Evolutionary conservation across 2,888 invertebrate species (phyloP).

Genomic region (Microctonus hyperodae): DNA sequence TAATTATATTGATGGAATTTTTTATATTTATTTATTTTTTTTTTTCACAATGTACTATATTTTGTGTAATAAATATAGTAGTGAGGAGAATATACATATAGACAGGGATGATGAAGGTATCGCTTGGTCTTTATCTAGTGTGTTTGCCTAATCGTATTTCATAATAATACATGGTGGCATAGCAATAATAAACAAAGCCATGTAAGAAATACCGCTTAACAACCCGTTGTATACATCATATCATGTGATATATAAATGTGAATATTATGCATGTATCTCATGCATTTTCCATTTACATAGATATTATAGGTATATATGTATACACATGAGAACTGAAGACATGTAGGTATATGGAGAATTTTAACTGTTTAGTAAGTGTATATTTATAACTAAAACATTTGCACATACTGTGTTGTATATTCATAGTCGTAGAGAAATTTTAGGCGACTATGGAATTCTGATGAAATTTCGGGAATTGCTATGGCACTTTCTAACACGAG

Average conservation of each 20-base stretch:
- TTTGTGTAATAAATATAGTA: conserved; percentile 4
- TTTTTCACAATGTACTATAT: neutral
- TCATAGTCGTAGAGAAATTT: conserved; percentile 52
- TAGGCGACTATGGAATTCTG: conserved; percentile 59
- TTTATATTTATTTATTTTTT: neutral
- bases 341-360: conserved; percentile 18
- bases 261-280: conserved; percentile 24
- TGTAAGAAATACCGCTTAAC: conserved; percentile 57
- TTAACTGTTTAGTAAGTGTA: neutral
- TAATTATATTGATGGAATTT: neutral
- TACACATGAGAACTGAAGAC: conserved; percentile 18
- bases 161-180: conserved; percentile 52
- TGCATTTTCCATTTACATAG: conserved; percentile 36
- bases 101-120: conserved; percentile 19
- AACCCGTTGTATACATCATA: conserved; percentile 27
- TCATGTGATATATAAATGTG: too few relatives aligned
- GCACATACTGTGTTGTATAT: conserved; percentile 15
- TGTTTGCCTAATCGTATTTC: conserved; percentile 56
- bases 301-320: conserved; percentile 1
- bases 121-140: conserved; percentile 23
- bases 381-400: conserved; percentile 7
- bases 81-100: neutral
- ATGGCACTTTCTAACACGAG: neutral
- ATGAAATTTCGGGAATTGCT: conserved; percentile 63
- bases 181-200: conserved; percentile 54